Evolutionary conservation across 2,113 vertebrate genomes (phyloP), one percentile per base, ranked within the genome.

Genomic region (Anarhynchus alexandrinus): DNA sequence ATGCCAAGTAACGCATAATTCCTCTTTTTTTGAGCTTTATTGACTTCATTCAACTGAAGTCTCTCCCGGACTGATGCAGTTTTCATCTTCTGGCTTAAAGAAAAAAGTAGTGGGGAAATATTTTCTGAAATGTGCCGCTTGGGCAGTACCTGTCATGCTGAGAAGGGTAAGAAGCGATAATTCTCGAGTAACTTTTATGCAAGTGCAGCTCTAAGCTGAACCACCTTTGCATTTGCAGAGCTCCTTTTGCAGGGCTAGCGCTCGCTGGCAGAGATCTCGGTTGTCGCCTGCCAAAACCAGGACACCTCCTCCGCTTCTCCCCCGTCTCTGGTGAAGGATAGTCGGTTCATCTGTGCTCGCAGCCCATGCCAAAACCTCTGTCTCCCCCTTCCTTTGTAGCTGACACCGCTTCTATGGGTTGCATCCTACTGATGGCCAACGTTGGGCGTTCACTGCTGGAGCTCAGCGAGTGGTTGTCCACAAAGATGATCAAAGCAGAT

Each of bases 381-480:
- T 18, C 45, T 79, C 43, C n/a, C 17, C 20, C 27, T 42, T 57
- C 17, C 27, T 47, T 57, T 67, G 16, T 29, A 71, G 52, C 34
- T 10, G 18, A 5, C 6, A 2, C 6, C 36, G 74, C 6, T 58
- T 69, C 12, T 67, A 10, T 12, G 5, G 0, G 0, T 58, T 64
- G 47, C 8, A 3, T 69, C 38, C 64, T 78, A 13, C 43, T 78
- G 59, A 4, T 62, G 61, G 29, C 19, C 61, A 47, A 7, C 0
- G 0, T 66, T 57, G 71, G 45, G 23, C 4, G 0, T 52, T 82
- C 77, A 4, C 21, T 4, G 29, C 14, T 70, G 51, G 40, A 82
- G 7, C 57, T 71, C 40, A 66, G 65, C 29, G 45, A 42, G 40
- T 12, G 15, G 15, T 9, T 86, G 23, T 66, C 30, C 23, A 2